Conservation (phyloP, 2,888 invertebrate genomes). For the Eumerus sabulonum region DNA sequence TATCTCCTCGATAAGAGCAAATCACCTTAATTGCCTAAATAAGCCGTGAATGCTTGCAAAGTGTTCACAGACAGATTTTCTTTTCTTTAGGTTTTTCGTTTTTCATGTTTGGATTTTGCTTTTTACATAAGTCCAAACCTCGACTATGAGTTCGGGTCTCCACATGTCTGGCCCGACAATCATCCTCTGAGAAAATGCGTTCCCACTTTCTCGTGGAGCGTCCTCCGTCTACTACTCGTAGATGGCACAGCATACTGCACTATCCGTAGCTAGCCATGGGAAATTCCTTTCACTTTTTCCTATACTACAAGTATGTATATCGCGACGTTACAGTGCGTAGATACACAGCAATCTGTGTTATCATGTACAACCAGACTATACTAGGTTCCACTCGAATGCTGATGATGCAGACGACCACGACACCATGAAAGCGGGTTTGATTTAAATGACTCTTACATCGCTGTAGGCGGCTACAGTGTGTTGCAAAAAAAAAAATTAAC, state of each 20-base stretch:
- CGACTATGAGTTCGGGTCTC: slow-evolving; percentile 16
- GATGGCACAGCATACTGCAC: slow-evolving; percentile 4
- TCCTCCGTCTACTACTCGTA: not conserved
- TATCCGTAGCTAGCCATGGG: slow-evolving; percentile 51
- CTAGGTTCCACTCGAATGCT: not conserved
- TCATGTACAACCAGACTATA: slow-evolving; percentile 15
- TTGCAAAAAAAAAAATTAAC: too few species aligned
- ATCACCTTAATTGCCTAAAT: slow-evolving; percentile 58
- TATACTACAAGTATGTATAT: slow-evolving; percentile 13
- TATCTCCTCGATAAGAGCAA: slow-evolving; percentile 47
- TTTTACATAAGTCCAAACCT: slow-evolving; percentile 52
- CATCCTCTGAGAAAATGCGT: slow-evolving; percentile 54
- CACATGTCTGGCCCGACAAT: slow-evolving; percentile 12
- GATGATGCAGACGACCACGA: slow-evolving; percentile 24
- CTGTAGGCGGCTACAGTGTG: slow-evolving; percentile 6
- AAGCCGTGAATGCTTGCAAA: slow-evolving; percentile 24
- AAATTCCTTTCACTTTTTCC: slow-evolving; percentile 66
- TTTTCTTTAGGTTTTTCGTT: too few species aligned
- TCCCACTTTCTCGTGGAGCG: slow-evolving; percentile 55
- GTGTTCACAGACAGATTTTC: slow-evolving; percentile 27
- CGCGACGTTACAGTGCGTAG: too few species aligned
- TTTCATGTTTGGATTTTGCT: too few species aligned
- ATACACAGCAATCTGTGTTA: too few species aligned
- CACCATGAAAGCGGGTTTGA: slow-evolving; percentile 22
- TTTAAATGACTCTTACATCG: slow-evolving; percentile 22